Evolutionary conservation across 2,797 vertebrate species (phyloP).

Genomic region (Atherinosoma microstoma): DNA sequence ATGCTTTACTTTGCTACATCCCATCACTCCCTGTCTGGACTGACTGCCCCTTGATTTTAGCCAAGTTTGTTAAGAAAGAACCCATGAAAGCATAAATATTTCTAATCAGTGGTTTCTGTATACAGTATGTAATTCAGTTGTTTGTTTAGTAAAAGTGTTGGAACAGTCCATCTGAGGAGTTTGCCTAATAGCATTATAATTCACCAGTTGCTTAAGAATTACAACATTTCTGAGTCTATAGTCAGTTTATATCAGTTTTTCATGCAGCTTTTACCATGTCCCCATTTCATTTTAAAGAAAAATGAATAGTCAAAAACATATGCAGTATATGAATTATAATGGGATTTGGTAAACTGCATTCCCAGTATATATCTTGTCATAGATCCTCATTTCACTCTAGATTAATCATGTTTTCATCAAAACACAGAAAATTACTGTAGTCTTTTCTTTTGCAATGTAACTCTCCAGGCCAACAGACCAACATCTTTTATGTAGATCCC

Average conservation of each 20-base stretch:
- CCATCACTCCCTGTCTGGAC: slow-evolving; percentile 43
- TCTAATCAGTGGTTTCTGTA: neutral
- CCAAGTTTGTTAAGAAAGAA: slow-evolving; percentile 21
- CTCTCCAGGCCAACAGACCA: neutral
- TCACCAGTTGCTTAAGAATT: neutral
- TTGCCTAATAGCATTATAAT: neutral
- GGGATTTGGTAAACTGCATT: no score
- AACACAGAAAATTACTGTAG: neutral
- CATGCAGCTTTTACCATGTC: neutral
- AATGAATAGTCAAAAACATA: neutral
- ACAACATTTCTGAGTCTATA: neutral
- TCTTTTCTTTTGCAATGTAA: neutral
- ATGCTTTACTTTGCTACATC: slow-evolving; percentile 49
- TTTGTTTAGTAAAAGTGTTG: neutral
- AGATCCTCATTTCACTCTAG: no score
- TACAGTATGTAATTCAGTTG: neutral
- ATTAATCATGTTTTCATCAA: neutral
- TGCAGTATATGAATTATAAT: no score
- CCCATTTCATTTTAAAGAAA: neutral
- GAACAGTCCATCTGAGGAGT: neutral
- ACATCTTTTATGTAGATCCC: neutral
- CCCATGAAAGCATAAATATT: neutral
- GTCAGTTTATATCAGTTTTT: neutral
- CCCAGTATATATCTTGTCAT: no score
- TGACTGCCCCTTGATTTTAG: slow-evolving; percentile 23